Percentiles rank a stretch among this genome's conserved stretches.
phyloP scores from a whole-genome alignment of 2,888 invertebrate species.

The Polydrusus cervinus region DNA sequence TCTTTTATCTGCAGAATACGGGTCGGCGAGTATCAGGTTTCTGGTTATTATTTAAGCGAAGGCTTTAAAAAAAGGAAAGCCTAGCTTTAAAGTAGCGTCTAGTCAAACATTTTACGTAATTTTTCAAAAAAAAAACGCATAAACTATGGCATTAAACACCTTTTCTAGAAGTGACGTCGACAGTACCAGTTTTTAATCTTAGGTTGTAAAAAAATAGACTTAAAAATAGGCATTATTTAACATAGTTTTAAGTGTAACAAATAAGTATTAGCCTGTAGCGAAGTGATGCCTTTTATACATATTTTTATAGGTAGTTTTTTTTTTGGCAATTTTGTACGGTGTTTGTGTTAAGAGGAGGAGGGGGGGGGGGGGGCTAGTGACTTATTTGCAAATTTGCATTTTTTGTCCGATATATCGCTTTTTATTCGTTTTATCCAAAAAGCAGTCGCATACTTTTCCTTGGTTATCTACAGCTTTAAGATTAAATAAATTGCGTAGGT shows the following conservation, averaged over 20 bases:
- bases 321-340: slow-evolving; percentile 30
- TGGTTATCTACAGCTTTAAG: too few relatives aligned
- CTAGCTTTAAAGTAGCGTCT: background rate
- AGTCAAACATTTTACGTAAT: slow-evolving; percentile 27
- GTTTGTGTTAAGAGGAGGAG: background rate
- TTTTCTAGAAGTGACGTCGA: slow-evolving; percentile 1
- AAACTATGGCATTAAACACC: slow-evolving; percentile 16
- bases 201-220: slow-evolving; percentile 39
- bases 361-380: too few relatives aligned
- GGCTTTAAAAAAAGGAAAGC: background rate
- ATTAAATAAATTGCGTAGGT: too few relatives aligned
- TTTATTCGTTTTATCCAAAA: too few relatives aligned
- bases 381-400: too few relatives aligned
- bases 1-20: too few relatives aligned
- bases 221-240: slow-evolving; percentile 25
- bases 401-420: too few relatives aligned
- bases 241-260: slow-evolving; percentile 9
- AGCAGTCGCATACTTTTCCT: too few relatives aligned
- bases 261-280: slow-evolving; percentile 19
- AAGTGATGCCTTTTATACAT: slow-evolving; percentile 44
- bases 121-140: background rate
- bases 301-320: slow-evolving; percentile 24
- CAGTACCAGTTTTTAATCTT: slow-evolving; percentile 37
- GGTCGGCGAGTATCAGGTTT: too few relatives aligned
- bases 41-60: background rate